A percentile compares a stretch with the other conserved stretches of the same genome.
phyloP scores from a whole-genome alignment of 1,140 invertebrate genomes.

The Drosophila lowei region DNA sequence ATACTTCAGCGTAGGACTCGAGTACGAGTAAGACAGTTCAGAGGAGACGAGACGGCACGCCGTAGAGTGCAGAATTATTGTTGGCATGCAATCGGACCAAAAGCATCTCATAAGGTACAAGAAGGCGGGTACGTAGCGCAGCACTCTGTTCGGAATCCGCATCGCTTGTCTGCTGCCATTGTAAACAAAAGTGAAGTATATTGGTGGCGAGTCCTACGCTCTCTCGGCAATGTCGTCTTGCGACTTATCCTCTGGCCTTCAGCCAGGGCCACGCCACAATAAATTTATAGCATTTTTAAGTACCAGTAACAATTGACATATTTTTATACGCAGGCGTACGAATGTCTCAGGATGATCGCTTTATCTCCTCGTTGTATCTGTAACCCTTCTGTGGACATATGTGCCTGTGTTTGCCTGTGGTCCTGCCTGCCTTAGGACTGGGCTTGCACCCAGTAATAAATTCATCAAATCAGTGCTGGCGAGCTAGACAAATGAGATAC shows the following conservation, averaged over 20 bases:
- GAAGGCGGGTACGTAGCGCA: constrained; percentile 21
- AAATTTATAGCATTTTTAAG: constrained; percentile 50
- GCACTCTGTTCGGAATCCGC: constrained; percentile 8
- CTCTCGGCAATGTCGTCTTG: constrained; percentile 15
- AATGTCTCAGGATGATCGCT: constrained; percentile 11
- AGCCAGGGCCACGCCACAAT: constrained; percentile 15
- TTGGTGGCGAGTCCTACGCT: constrained; percentile 56
- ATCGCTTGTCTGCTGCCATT: constrained; percentile 10
- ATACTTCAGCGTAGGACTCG: constrained; percentile 17
- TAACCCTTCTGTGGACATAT: no score
- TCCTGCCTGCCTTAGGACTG: no score
- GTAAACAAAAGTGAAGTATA: constrained; percentile 35
- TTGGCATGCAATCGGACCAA: constrained; percentile 52
- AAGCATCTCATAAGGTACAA: constrained; percentile 52
- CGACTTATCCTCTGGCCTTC: constrained; percentile 18
- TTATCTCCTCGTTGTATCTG: constrained; percentile 6
- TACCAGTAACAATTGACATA: constrained; percentile 20
- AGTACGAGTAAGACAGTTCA: constrained; percentile 12
- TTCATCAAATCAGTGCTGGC: constrained; percentile 14
- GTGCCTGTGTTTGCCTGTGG: no score
- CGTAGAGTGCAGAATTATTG: constrained; percentile 47
- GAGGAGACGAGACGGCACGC: not conserved
- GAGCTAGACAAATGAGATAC: not conserved
- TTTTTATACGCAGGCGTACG: constrained; percentile 8
- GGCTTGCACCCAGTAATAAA: constrained; percentile 6